Conservation (phyloP, 2,797 vertebrate genomes). For the Myotis planiceps region DNA sequence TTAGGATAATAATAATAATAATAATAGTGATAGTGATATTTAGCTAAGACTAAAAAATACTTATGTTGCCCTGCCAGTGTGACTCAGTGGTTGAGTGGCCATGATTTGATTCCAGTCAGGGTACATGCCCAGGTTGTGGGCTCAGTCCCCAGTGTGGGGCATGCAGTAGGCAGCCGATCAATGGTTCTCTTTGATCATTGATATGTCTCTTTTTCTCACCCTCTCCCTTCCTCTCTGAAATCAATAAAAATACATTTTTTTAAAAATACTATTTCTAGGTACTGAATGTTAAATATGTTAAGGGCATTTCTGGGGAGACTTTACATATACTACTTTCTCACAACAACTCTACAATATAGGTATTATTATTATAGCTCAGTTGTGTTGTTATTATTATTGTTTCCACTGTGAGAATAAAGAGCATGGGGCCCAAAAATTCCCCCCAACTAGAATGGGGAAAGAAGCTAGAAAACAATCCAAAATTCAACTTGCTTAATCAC, state of each 20-base stretch:
- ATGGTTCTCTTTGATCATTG: too few species aligned
- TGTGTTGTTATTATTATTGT: neutral
- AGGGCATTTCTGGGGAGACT: neutral
- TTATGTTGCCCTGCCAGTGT: neutral
- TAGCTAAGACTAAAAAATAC: neutral
- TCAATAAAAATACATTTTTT: too few species aligned
- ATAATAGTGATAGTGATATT: neutral
- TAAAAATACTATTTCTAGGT: neutral
- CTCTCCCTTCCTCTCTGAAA: too few species aligned
- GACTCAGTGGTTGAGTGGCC: too few species aligned
- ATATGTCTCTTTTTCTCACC: too few species aligned
- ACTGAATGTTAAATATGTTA: neutral
- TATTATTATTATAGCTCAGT: neutral
- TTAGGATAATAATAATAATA: neutral
- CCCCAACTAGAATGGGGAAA: rapidly evolving
- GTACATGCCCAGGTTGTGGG: too few species aligned
- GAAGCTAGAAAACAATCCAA: neutral
- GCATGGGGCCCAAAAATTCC: neutral
- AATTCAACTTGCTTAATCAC: neutral
- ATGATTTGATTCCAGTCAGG: too few species aligned
- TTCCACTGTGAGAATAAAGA: neutral
- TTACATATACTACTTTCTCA: neutral
- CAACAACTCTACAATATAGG: neutral
- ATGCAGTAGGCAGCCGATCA: too few species aligned
- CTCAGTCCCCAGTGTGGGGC: too few species aligned